Conservation (phyloP, 2,797 vertebrate species). For the Aldrovandia affinis region DNA sequence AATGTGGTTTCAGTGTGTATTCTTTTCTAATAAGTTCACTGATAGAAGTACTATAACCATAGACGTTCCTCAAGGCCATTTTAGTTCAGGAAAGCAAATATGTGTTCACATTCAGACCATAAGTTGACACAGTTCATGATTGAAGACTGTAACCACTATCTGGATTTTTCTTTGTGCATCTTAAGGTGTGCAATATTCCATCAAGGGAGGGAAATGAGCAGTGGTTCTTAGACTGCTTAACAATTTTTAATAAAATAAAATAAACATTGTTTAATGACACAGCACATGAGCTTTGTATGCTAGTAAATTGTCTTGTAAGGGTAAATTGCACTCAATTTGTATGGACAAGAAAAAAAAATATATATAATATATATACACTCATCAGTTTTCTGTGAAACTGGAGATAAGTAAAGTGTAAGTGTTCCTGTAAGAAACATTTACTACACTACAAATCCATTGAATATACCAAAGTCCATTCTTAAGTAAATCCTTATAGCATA, state of each 20-base stretch:
- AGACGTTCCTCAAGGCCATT: background rate
- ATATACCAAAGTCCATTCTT: background rate
- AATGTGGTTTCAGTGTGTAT: background rate
- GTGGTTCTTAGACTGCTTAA: background rate
- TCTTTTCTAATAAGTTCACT: background rate
- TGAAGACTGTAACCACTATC: background rate
- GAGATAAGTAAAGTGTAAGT: background rate
- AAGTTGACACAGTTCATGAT: background rate
- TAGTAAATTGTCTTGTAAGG: background rate
- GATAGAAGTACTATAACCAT: background rate
- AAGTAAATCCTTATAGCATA: constrained; percentile 3
- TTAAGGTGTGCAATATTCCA: background rate
- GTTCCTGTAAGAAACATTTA: background rate
- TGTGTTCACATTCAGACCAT: background rate
- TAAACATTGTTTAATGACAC: background rate
- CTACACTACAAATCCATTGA: background rate
- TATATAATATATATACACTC: background rate
- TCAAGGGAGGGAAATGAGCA: background rate
- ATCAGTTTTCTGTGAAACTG: background rate
- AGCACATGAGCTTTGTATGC: background rate
- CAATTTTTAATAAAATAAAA: background rate
- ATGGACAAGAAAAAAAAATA: background rate
- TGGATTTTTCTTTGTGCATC: background rate
- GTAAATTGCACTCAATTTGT: background rate
- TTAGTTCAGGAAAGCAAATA: constrained; percentile 14